Percentiles rank a stretch among this genome's conserved stretches.
These are phyloP conservation scores for Synodontis membranacea DNA, from an alignment of 2,113 vertebrate genomes.

Conservation along the genomic window DNA sequence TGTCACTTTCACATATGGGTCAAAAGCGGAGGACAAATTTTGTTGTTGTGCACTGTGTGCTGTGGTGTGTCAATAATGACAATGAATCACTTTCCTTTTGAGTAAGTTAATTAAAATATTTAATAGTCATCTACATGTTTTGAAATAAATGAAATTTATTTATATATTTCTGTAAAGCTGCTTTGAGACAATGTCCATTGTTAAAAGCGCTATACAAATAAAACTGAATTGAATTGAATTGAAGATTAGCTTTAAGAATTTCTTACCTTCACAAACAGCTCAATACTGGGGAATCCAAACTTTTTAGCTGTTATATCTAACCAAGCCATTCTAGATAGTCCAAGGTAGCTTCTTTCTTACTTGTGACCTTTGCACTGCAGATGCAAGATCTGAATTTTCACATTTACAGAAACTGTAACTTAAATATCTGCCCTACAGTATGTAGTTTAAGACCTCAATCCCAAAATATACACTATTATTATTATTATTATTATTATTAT, in stretches of 20 bases:
- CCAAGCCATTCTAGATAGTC: conserved; percentile 60
- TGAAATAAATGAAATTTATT: neutral
- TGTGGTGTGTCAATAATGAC: no score
- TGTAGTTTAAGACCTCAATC: neutral
- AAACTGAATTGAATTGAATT: no score
- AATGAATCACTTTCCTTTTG: no score
- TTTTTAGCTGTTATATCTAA: conserved; percentile 59
- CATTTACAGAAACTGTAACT: neutral
- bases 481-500: neutral
- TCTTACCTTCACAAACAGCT: conserved; percentile 74
- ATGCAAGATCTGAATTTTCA: neutral
- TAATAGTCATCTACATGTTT: neutral
- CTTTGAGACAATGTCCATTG: no score
- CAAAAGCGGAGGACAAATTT: no score
- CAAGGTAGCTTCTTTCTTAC: neutral
- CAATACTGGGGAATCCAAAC: conserved; percentile 61
- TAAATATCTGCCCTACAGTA: neutral
- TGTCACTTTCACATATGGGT: no score
- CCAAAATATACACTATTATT: neutral
- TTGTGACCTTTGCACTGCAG: neutral
- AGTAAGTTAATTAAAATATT: neutral
- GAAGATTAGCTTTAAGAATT: neutral
- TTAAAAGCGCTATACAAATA: no score
- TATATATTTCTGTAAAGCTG: no score
- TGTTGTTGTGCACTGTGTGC: no score